phyloP scores from a whole-genome alignment of 2,797 vertebrate genomes.

The Chelon labrosus region DNA sequence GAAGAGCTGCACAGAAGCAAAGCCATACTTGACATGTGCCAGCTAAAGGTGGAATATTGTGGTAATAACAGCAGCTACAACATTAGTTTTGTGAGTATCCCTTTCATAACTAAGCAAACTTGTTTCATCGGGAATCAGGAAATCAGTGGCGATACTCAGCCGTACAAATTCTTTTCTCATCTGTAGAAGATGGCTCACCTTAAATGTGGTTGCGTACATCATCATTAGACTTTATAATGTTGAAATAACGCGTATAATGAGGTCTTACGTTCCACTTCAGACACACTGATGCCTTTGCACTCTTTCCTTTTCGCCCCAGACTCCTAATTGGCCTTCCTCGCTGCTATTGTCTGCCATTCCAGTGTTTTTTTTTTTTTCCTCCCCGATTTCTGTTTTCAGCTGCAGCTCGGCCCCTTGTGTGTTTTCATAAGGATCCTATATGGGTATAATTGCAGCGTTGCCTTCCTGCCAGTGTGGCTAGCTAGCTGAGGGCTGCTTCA shows the following conservation, averaged over 20 bases:
- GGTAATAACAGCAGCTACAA: too few species aligned
- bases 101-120: too few species aligned
- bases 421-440: constrained; percentile 65
- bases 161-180: too few species aligned
- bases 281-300: constrained; percentile 22
- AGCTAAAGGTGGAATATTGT: too few species aligned
- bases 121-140: too few species aligned
- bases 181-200: not conserved
- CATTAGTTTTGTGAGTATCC: too few species aligned
- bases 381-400: constrained; percentile 55
- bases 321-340: constrained; percentile 40
- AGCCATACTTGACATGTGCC: too few species aligned
- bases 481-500: constrained; percentile 33
- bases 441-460: constrained; percentile 72
- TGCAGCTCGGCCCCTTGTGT: constrained; percentile 50
- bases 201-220: not conserved
- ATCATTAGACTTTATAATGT: constrained; percentile 2
- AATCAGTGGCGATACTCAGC: too few species aligned
- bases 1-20: too few species aligned
- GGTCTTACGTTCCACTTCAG: constrained; percentile 8
- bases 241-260: not conserved
- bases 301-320: constrained; percentile 8
- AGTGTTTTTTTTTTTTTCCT: constrained; percentile 30
- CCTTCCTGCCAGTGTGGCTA: constrained; percentile 60
- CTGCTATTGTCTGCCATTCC: constrained; percentile 59